Evolutionary conservation across 2,113 vertebrate species (phyloP).

Genomic region (Percina caprodes): DNA sequence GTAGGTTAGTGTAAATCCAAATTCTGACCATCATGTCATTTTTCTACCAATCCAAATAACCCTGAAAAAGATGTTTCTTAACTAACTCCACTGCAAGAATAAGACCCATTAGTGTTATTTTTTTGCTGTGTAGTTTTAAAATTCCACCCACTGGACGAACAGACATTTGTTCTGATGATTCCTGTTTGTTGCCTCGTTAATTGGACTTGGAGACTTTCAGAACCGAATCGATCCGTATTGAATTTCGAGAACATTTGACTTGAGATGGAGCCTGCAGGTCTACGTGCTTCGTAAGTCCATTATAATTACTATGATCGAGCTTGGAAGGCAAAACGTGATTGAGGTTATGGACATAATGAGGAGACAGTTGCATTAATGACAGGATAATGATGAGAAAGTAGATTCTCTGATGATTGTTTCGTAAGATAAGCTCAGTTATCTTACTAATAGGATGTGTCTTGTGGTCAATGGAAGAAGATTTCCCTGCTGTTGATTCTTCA

Average conservation of each 20-base stretch:
- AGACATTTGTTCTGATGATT: neutral
- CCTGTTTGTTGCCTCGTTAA: constrained; percentile 21
- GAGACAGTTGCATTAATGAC: neutral
- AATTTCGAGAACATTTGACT: constrained; percentile 2
- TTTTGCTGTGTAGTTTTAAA: neutral
- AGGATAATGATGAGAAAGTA: constrained; percentile 5
- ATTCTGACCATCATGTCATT: neutral
- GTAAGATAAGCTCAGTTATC: neutral
- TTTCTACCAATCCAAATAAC: neutral
- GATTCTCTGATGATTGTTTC: neutral
- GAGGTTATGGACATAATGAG: neutral
- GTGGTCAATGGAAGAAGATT: too few species aligned
- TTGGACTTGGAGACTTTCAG: constrained; percentile 34
- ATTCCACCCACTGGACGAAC: neutral
- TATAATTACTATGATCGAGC: neutral
- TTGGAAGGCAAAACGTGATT: neutral
- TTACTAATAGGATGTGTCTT: neutral
- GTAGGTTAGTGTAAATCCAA: too few species aligned
- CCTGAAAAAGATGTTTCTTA: neutral
- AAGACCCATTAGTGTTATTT: neutral
- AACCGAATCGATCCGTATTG: neutral
- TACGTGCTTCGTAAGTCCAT: neutral
- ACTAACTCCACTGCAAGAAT: neutral
- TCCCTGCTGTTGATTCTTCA: neutral
- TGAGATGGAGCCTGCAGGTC: neutral